phyloP scores from a whole-genome alignment of 1,140 invertebrate species.

The Drosophila navojoa region DNA sequence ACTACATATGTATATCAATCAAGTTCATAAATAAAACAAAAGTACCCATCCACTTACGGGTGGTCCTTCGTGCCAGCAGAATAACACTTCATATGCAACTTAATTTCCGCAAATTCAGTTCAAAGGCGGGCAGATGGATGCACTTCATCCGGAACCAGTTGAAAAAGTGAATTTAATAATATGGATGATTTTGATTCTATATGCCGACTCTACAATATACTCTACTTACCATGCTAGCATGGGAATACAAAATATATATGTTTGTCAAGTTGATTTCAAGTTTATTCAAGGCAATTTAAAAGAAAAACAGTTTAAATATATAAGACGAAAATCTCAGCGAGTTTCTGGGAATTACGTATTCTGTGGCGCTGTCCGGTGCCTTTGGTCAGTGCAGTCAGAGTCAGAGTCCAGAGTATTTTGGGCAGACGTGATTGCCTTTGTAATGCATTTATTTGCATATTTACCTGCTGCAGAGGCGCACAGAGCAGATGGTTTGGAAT shows the following conservation, averaged over 20 bases:
- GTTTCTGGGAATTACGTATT: conserved; percentile 51
- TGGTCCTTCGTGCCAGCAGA: no score
- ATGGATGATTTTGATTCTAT: neutral
- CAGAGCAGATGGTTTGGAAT: conserved; percentile 25
- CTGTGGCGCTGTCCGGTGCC: conserved; percentile 33
- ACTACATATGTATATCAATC: no score
- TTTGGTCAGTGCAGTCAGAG: neutral
- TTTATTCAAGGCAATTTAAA: no score
- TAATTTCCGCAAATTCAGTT: conserved; percentile 59
- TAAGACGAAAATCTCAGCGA: neutral
- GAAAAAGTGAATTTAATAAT: conserved; percentile 37
- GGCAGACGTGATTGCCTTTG: conserved; percentile 62
- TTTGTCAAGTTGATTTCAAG: no score
- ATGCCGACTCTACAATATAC: no score
- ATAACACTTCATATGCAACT: conserved; percentile 26
- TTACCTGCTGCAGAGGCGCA: conserved; percentile 48
- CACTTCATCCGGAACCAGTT: conserved; percentile 39
- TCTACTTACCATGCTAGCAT: no score
- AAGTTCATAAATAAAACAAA: no score
- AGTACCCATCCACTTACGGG: no score
- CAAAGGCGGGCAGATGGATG: conserved; percentile 9
- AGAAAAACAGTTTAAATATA: neutral
- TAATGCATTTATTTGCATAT: conserved; percentile 76
- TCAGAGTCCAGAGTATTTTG: conserved; percentile 33
- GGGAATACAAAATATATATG: no score